Conservation (phyloP, 2,888 invertebrate genomes). For the Andricus curvator region DNA sequence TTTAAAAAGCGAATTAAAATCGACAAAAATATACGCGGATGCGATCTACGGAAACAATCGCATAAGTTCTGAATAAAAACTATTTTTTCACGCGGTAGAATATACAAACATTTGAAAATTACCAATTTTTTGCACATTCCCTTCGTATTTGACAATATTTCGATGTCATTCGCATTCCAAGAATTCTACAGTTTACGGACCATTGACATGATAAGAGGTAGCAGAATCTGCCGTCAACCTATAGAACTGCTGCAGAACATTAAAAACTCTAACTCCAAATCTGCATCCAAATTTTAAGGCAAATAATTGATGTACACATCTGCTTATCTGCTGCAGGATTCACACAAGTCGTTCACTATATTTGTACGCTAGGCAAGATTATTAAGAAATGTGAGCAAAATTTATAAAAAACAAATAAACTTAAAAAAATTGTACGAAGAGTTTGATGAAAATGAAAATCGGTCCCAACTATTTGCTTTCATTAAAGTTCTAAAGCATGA, state of each 20-base stretch:
- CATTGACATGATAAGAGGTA: conserved; percentile 1
- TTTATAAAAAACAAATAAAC: neutral
- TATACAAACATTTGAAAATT: conserved; percentile 42
- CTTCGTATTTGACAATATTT: conserved; percentile 1
- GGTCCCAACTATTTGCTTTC: too few relatives aligned
- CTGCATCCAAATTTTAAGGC: neutral
- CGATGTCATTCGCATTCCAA: neutral
- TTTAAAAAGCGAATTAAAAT: conserved; percentile 37
- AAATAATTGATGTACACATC: neutral
- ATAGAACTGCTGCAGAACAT: neutral
- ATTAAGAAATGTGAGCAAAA: neutral
- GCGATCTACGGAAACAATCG: conserved; percentile 2
- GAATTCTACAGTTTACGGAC: neutral
- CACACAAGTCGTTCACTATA: neutral
- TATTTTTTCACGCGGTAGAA: neutral
- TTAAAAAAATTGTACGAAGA: neutral
- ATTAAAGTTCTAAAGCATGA: too few relatives aligned
- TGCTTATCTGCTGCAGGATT: neutral
- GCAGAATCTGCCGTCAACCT: neutral
- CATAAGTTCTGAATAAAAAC: neutral
- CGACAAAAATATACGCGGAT: neutral
- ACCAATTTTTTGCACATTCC: conserved; percentile 17
- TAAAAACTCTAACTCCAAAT: neutral
- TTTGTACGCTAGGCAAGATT: conserved; percentile 4
- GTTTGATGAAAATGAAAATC: too few relatives aligned